phyloP scores from a whole-genome alignment of 2,888 invertebrate genomes.

The Nebria brevicollis region DNA sequence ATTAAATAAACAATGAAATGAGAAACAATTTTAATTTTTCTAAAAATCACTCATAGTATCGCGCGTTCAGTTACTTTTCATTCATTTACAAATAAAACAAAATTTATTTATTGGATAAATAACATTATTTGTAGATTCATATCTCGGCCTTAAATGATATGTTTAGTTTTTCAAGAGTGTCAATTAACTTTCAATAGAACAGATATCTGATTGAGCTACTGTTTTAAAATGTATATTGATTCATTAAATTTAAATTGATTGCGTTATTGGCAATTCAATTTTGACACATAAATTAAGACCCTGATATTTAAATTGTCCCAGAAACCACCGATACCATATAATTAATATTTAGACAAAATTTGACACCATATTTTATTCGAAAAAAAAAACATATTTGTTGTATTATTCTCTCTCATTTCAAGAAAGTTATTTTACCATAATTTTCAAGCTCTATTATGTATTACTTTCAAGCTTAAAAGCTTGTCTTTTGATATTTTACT shows the following conservation, averaged over 20 bases:
- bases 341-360: not conserved
- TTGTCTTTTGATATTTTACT: not conserved
- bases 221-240: slow-evolving; percentile 22
- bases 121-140: too few relatives aligned
- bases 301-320: not conserved
- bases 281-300: not conserved
- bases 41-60: too few relatives aligned
- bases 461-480: not conserved
- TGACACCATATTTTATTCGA: not conserved
- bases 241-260: not conserved
- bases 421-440: not conserved
- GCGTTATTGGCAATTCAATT: not conserved
- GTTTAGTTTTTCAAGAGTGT: slow-evolving; percentile 12
- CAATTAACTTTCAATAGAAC: slow-evolving; percentile 27
- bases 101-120: too few relatives aligned
- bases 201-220: slow-evolving; percentile 31
- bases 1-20: too few relatives aligned
- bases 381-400: not conserved
- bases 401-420: not conserved
- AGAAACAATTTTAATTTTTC: too few relatives aligned
- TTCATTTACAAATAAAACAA: too few relatives aligned
- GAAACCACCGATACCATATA: not conserved
- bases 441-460: not conserved
- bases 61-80: too few relatives aligned
- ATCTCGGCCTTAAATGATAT: not conserved